phyloP scores from a whole-genome alignment of 92 coral and sea anemone genomes.

The Meandrina meandrites region DNA sequence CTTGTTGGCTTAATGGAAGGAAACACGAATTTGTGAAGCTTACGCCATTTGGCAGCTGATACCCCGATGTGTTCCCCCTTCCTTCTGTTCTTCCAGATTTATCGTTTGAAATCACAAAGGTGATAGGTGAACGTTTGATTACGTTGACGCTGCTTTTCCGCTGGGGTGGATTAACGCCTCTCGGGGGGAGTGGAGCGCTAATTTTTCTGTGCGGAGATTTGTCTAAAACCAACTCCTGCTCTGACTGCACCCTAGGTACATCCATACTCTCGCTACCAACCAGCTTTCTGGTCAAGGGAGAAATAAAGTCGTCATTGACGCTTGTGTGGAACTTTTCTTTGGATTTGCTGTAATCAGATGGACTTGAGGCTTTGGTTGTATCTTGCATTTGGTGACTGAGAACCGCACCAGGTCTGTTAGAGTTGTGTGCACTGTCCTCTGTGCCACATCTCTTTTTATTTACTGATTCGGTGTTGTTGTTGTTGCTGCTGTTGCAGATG shows the following conservation, averaged over 20 bases:
- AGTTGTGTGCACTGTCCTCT: not conserved
- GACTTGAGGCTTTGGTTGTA: not conserved
- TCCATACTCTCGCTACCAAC: constrained; percentile 1
- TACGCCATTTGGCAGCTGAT: constrained; percentile 6
- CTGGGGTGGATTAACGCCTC: not conserved
- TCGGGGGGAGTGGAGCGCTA: constrained; percentile 19
- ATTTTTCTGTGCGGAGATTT: constrained; percentile 6
- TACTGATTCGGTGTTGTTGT: not conserved
- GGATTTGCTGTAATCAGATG: not conserved
- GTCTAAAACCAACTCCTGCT: not conserved
- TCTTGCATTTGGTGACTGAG: not conserved
- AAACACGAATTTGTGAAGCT: constrained; percentile 21
- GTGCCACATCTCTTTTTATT: not conserved
- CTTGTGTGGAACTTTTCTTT: not conserved
- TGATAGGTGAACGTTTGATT: constrained; percentile 44
- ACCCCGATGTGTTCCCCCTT: not conserved
- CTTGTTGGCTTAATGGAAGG: constrained; percentile 20
- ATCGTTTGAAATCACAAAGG: constrained; percentile 31
- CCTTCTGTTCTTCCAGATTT: constrained; percentile 10
- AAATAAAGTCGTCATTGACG: not conserved
- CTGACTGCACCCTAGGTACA: constrained; percentile 2
- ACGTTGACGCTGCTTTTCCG: constrained; percentile 51
- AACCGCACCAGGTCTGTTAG: not conserved
- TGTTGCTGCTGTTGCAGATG: not conserved
- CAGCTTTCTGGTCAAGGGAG: constrained; percentile 6